Evolutionary conservation across 2,888 invertebrate species (phyloP).

Genomic region (Zelleria hepariella): DNA sequence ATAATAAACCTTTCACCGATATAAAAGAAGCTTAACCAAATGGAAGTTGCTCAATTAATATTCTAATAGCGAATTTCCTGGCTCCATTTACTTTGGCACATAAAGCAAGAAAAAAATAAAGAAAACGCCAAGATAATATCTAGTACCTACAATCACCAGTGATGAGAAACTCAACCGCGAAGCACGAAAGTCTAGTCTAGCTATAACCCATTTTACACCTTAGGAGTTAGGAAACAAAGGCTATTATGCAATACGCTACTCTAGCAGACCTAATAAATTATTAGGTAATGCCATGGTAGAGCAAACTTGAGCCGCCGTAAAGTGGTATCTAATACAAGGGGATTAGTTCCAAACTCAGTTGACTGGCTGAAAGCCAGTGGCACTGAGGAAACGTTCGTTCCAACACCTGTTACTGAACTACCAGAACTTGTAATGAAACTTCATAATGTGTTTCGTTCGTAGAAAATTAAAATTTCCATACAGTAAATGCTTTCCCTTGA

Average conservation of each 20-base stretch:
- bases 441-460: not conserved
- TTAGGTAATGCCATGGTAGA: not conserved
- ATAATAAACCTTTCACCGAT: no score
- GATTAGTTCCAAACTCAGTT: not conserved
- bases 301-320: not conserved
- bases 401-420: constrained; percentile 1
- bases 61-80: no score
- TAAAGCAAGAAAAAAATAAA: not conserved
- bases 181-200: not conserved
- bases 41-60: no score
- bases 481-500: not conserved
- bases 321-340: not conserved
- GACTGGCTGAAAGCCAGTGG: not conserved
- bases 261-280: not conserved
- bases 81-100: no score
- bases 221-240: not conserved
- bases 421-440: not conserved
- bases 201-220: not conserved
- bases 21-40: no score
- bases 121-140: not conserved
- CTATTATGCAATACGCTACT: not conserved
- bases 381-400: not conserved
- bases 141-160: not conserved
- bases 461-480: not conserved
- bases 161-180: not conserved